Conservation (phyloP, 1,140 invertebrate genomes). For the Coptotermes formosanus region DNA sequence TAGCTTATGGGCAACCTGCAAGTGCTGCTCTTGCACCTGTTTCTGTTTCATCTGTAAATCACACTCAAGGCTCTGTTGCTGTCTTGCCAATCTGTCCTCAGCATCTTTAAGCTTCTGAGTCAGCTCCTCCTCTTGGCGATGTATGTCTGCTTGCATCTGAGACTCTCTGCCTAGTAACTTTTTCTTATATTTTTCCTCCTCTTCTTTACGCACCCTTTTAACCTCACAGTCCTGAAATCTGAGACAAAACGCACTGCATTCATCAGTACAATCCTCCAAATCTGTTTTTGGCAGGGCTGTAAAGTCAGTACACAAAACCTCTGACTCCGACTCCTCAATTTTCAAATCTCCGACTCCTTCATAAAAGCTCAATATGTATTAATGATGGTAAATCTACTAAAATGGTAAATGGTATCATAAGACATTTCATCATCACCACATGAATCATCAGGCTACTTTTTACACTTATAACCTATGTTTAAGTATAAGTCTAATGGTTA, state of each 20-base stretch:
- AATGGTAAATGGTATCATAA: too few species aligned
- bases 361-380: too few species aligned
- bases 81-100: not conserved
- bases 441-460: too few species aligned
- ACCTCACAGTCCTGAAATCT: slow-evolving; percentile 6
- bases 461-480: too few species aligned
- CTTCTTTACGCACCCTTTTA: not conserved
- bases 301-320: too few species aligned
- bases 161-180: not conserved
- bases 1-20: not conserved
- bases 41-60: not conserved
- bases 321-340: too few species aligned
- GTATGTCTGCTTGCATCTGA: not conserved
- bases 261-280: not conserved
- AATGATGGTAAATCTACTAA: too few species aligned
- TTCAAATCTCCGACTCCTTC: too few species aligned
- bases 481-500: too few species aligned
- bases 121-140: not conserved
- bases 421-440: too few species aligned
- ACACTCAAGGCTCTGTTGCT: not conserved
- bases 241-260: not conserved
- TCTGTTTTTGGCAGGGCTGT: too few species aligned
- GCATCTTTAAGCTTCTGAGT: not conserved
- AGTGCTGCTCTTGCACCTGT: not conserved
- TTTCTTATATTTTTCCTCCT: not conserved